A percentile compares a stretch with the other conserved stretches of the same genome.
Evolutionary conservation across 2,797 vertebrate genomes (phyloP).

Genomic region (Myotis vivesi): DNA sequence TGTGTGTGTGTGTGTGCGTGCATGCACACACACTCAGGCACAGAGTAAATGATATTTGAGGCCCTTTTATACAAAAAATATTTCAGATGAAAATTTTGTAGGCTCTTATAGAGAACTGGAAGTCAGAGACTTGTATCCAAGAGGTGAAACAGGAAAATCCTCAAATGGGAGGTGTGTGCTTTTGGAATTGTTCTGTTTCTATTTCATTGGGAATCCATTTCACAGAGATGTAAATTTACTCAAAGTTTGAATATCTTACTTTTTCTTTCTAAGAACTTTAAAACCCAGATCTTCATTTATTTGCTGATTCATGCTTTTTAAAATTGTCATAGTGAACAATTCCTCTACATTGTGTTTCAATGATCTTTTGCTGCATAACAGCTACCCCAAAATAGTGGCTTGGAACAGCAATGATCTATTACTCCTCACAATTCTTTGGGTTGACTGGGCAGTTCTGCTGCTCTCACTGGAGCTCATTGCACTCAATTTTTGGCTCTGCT

Average conservation of each 20-base stretch:
- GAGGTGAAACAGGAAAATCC: not conserved
- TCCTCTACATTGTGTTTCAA: not conserved
- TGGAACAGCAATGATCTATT: not conserved
- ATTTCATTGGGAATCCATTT: not conserved
- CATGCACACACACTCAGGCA: not conserved
- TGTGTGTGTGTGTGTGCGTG: rapidly evolving
- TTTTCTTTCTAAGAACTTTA: not conserved
- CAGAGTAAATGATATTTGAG: not conserved
- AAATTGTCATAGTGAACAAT: not conserved
- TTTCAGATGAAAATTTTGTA: not conserved
- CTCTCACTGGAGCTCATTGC: not conserved
- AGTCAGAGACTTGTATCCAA: not conserved
- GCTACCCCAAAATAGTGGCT: not conserved
- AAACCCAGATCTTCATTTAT: not conserved
- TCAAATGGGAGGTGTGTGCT: not conserved
- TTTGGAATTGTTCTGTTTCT: not conserved
- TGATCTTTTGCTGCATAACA: not conserved
- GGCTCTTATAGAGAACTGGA: not conserved
- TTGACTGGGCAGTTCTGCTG: not conserved
- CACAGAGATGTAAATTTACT: not conserved
- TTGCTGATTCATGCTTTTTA: not conserved
- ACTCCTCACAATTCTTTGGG: not conserved
- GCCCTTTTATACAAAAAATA: not conserved
- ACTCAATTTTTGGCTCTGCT: not conserved
- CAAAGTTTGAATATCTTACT: not conserved